Base-by-base conservation (phyloP, 2,113 vertebrate genomes). In the Psilopsiagon aurifrons region DNA sequence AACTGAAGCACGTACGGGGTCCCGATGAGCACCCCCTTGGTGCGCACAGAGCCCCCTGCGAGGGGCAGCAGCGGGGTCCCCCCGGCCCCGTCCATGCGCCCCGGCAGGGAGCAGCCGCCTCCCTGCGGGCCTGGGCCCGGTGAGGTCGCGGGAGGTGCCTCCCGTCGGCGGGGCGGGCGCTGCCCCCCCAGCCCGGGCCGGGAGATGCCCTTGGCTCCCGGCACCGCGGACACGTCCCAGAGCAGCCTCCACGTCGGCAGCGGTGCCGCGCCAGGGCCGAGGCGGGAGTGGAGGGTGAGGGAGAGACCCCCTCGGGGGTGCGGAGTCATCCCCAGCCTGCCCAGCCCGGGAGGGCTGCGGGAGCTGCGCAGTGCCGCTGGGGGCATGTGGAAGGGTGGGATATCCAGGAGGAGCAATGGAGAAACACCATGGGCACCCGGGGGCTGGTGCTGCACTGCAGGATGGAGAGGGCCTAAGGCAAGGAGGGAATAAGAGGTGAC, bases 191-290 rank as follows among this genome's bases (percentile, higher is more conserved):
- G 9, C n/a, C 47, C 37, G 68, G 92, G 83, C 66, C 78, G 25
- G 68, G 74, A 75, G 14, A 59, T 92, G 80, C 85, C 80, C 90
- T 88, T 89, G 85, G 85, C 90, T 46, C 60, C 31, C 69, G 3
- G 69, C 82, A 6, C 18, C 1, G 37, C 90, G 78, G 90, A 92
- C 93, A 90, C 90, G 90, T 82, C 93, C 86, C 86, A 39, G 82
- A 67, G 6, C 94, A 60, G 78, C 44, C 90, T 92, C 90, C 94
- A 95, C 94, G 90, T 95, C 94, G 78, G 86, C 90, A 92, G 55
- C 55, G 31, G 55, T 2, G 31, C 55, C 18, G 55, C 31, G 18
- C 55, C 55, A 20, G 55, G 31, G 31, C 31, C 55, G 8, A 11
- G 18, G 55, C 3, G 55, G 67, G 12, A 46, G 49, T 25, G 0